Base-by-base conservation (phyloP, 2,888 invertebrate species). In the Eledona agricola region DNA sequence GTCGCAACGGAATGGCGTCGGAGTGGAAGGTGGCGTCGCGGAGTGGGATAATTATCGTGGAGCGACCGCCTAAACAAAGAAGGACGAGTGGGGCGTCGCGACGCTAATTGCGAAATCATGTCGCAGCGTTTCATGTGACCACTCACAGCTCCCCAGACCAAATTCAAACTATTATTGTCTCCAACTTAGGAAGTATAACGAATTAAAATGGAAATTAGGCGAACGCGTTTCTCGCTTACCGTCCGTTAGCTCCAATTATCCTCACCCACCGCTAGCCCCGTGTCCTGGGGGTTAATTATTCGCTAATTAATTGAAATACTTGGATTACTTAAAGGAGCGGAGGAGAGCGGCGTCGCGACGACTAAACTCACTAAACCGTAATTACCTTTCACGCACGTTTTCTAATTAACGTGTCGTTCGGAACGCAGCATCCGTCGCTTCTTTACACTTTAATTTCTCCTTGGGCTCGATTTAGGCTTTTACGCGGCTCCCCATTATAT, bases 381-480 rank as follows among this genome's bases (percentile, higher is more conserved):
- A 70, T 70, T 69, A 70, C 61, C 62, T 59, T 60, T 52, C 58
- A 34, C 32, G 65, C 69, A 68, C n/a, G n/a, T 67, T 65, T 66
- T 63, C 66, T 70, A 68, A 70, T 70, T 69, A 69, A 59, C 60
- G 62, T 64, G 58, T 57, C 55, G 59, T 46, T 45, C 52, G 51
- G 56, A 62, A 59, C 58, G 60, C 58, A 62, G 59, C 59, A 59
- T 58, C 58, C 57, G 28, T 22, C 58, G 32, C 34, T 67, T 66
- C 63, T 67, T 69, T 67, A 62, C 64, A 64, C 65, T 65, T 71
- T 69, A 71, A 70, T 64, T 70, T 67, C 66, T 72, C 68, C 70
- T 72, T 67, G 69, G 71, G 72, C 70, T 64, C 71, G 70, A 74
- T 73, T 72, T 71, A 63, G 70, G 69, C 65, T 65, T 64, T 67